These are phyloP conservation scores for Pollachius pollachius DNA, from an alignment of 2,113 vertebrate species.

Conservation along the genomic window DNA sequence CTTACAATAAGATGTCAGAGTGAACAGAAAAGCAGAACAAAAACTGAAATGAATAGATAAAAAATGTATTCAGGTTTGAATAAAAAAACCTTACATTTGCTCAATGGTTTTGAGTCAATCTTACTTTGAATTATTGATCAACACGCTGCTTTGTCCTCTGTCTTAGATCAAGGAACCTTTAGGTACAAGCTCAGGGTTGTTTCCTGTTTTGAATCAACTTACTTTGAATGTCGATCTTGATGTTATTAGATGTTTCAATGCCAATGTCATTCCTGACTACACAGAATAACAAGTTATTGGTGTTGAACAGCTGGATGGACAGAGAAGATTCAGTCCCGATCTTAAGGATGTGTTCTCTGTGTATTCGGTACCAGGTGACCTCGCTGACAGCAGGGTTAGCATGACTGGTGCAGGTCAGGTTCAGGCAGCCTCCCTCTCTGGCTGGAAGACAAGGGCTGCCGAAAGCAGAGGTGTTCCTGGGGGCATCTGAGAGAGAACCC, in stretches of 20 bases:
- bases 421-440: background rate
- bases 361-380: constrained; percentile 2
- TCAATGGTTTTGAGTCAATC: no score
- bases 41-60: no score
- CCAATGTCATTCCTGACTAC: background rate
- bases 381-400: constrained; percentile 1
- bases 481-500: background rate
- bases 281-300: background rate
- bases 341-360: background rate
- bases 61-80: no score
- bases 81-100: no score
- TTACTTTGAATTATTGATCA: no score
- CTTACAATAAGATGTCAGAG: no score
- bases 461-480: background rate
- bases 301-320: background rate
- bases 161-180: no score
- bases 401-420: constrained; percentile 9
- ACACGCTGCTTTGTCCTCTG: no score
- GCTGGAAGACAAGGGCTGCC: background rate
- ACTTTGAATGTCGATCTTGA: background rate
- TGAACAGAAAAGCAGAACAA: no score
- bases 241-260: background rate
- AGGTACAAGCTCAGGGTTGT: no score
- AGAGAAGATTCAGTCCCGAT: background rate
- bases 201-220: no score